Percentiles rank a stretch among this genome's conserved stretches.
These are phyloP conservation scores for Oreotragus oreotragus DNA, from an alignment of 2,113 vertebrate species.

Conservation along the genomic window DNA sequence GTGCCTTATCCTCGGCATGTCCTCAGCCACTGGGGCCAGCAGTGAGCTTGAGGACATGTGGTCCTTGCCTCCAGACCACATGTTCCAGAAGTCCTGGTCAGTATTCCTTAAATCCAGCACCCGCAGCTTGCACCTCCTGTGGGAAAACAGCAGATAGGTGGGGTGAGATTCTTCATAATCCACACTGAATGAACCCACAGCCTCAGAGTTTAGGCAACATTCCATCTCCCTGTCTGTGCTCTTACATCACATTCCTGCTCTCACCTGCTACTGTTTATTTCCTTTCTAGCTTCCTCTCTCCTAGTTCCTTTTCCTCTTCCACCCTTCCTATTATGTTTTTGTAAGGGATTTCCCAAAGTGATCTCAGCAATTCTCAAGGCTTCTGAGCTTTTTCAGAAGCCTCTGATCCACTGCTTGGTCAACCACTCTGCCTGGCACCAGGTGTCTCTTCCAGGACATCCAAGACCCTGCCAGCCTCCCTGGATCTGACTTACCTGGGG, in stretches of 20 bases:
- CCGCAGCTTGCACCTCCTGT: background rate
- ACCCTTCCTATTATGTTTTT: background rate
- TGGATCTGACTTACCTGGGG: background rate
- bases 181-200: background rate
- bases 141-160: background rate
- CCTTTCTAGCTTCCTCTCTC: background rate
- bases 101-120: background rate
- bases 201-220: background rate
- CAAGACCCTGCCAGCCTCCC: no score
- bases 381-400: background rate
- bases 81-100: background rate
- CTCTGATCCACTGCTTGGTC: background rate
- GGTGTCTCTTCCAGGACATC: background rate
- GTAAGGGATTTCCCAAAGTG: background rate
- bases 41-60: background rate
- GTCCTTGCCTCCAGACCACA: background rate
- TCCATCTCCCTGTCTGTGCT: background rate
- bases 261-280: background rate
- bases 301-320: background rate
- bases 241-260: background rate
- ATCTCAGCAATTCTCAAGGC: background rate
- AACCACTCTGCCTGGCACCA: no score
- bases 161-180: background rate
- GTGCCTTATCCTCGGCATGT: background rate
- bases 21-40: background rate